phyloP scores from a whole-genome alignment of 2,888 invertebrate genomes.

The Eledona agricola region DNA sequence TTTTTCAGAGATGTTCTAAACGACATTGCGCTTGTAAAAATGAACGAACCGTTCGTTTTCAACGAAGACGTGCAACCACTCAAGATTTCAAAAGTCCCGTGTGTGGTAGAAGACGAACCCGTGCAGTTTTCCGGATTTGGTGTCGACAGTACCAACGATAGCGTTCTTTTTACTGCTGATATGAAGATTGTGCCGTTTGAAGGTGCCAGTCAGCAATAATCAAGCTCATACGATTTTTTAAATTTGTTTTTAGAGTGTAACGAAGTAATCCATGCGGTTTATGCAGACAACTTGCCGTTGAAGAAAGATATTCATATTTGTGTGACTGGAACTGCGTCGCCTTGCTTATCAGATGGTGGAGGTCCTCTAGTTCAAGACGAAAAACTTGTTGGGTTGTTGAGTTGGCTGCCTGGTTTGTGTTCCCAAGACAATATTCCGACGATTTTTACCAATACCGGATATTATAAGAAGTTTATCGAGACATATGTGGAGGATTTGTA shows the following conservation, averaged over 20 bases:
- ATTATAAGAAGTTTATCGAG: slow-evolving; percentile 25
- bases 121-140: slow-evolving; percentile 17
- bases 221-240: not conserved
- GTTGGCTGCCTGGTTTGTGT: slow-evolving; percentile 22
- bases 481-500: slow-evolving; percentile 15
- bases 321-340: slow-evolving; percentile 12
- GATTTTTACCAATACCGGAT: slow-evolving; percentile 22
- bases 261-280: not conserved
- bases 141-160: not conserved
- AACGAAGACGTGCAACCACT: slow-evolving; percentile 19
- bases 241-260: slow-evolving; percentile 9
- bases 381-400: slow-evolving; percentile 19
- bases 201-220: not conserved
- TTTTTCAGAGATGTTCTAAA: slow-evolving; percentile 11
- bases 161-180: slow-evolving; percentile 7
- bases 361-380: slow-evolving; percentile 27
- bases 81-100: slow-evolving; percentile 22
- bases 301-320: slow-evolving; percentile 21
- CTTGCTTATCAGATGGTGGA: slow-evolving; percentile 21
- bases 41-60: slow-evolving; percentile 22
- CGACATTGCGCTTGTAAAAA: slow-evolving; percentile 21
- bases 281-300: slow-evolving; percentile 14
- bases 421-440: slow-evolving; percentile 9
- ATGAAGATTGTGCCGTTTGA: slow-evolving; percentile 10
- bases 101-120: slow-evolving; percentile 5